A percentile compares a stretch with the other conserved stretches of the same genome.
These are phyloP conservation scores for Prosapia bicincta DNA, from an alignment of 2,888 invertebrate species.

Conservation along the genomic window DNA sequence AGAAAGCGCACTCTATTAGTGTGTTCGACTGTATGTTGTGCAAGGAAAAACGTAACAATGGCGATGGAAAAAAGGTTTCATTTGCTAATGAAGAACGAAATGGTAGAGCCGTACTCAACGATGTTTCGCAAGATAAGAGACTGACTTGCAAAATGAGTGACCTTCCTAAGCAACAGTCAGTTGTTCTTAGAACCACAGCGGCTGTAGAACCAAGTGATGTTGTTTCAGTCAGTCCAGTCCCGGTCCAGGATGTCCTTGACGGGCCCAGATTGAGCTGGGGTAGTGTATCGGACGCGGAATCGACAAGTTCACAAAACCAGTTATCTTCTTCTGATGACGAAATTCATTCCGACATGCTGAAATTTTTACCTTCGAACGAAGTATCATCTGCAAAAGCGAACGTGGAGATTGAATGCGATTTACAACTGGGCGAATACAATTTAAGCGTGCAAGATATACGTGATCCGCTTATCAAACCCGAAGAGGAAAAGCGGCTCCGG, in stretches of 20 bases:
- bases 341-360: conserved; percentile 13
- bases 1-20: neutral
- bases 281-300: conserved; percentile 17
- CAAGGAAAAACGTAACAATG: neutral
- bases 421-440: conserved; percentile 12
- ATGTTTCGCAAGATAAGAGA: too few species aligned
- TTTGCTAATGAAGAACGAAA: too few species aligned
- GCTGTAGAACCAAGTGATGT: neutral
- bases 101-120: too few species aligned
- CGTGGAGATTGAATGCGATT: conserved; percentile 7
- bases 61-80: neutral
- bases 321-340: conserved; percentile 16
- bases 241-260: too few species aligned
- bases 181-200: neutral
- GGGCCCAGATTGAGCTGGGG: conserved; percentile 16
- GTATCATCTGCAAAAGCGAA: neutral
- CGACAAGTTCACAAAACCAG: neutral
- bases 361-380: conserved; percentile 23
- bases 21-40: neutral
- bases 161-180: neutral
- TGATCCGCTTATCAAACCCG: conserved; percentile 48
- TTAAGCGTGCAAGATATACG: conserved; percentile 19
- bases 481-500: conserved; percentile 55
- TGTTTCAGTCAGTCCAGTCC: too few species aligned
- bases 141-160: neutral